These are phyloP conservation scores for Callyntrura sp. DNA, from an alignment of 2,888 invertebrate genomes.

Conservation along the genomic window DNA sequence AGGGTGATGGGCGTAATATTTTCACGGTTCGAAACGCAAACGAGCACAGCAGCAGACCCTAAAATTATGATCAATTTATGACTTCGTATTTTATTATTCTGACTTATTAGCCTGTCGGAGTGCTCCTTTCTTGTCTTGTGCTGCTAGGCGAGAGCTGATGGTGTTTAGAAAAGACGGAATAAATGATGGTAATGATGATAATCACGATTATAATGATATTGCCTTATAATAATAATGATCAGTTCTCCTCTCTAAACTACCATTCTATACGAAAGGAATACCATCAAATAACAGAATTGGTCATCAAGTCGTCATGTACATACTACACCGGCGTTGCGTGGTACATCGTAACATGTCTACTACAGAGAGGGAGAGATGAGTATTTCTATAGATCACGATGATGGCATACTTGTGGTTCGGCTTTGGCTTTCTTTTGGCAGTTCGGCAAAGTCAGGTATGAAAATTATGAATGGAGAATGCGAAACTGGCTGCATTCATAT, in stretches of 20 bases:
- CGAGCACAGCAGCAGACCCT: constrained; percentile 52
- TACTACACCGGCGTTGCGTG: not conserved
- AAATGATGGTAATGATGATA: constrained; percentile 60
- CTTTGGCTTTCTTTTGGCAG: constrained; percentile 1
- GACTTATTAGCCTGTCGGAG: constrained; percentile 35
- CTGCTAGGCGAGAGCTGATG: not conserved
- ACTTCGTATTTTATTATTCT: constrained; percentile 45
- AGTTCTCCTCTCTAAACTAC: not conserved
- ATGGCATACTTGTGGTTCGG: constrained; percentile 5
- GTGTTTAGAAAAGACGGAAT: constrained; percentile 22
- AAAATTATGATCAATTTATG: constrained; percentile 63
- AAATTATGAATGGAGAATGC: constrained; percentile 44
- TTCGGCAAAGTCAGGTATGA: constrained; percentile 9
- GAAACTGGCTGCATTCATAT: constrained; percentile 23
- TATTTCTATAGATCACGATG: not conserved
- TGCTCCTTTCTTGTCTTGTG: not conserved
- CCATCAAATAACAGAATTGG: not conserved
- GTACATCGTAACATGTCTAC: not conserved
- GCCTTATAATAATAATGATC: constrained; percentile 45
- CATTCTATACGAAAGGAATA: not conserved
- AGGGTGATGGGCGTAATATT: constrained; percentile 62
- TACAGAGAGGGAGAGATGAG: not conserved
- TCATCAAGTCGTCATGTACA: constrained; percentile 13
- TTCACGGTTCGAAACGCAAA: constrained; percentile 59
- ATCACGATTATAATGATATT: constrained; percentile 58